phyloP scores from a whole-genome alignment of 2,888 invertebrate genomes.

The Prosopocoilus inquinatus region DNA sequence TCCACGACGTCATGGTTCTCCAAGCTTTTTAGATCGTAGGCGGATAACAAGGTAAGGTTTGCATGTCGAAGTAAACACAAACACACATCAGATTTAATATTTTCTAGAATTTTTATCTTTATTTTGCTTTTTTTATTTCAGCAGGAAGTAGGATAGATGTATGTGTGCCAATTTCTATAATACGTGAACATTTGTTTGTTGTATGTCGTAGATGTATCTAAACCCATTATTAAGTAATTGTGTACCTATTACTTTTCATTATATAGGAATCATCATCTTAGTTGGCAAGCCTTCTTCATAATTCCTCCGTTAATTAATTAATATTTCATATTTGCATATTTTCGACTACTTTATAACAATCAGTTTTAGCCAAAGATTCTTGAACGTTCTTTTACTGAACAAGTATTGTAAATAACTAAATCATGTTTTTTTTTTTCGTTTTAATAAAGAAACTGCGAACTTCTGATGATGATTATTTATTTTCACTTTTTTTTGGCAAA shows the following conservation, averaged over 20 bases:
- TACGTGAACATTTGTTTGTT: conserved; percentile 9
- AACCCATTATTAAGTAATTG: neutral
- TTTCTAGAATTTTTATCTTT: conserved; percentile 43
- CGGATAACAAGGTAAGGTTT: conserved; percentile 86
- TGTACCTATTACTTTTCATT: neutral
- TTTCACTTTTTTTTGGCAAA: neutral
- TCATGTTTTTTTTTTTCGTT: too few relatives aligned
- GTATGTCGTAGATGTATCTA: conserved; percentile 12
- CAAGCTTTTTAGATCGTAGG: conserved; percentile 88
- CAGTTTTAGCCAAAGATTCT: too few relatives aligned
- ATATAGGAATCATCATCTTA: neutral
- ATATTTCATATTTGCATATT: too few relatives aligned
- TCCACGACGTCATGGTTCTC: conserved; percentile 88
- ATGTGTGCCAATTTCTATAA: conserved; percentile 18
- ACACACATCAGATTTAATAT: neutral
- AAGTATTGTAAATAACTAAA: too few relatives aligned
- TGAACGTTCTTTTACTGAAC: too few relatives aligned
- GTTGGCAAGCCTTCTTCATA: neutral
- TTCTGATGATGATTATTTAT: conserved; percentile 2
- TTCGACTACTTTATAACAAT: too few relatives aligned
- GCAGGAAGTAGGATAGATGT: conserved; percentile 44
- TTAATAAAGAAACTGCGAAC: neutral
- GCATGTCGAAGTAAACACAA: conserved; percentile 15
- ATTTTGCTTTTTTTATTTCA: conserved; percentile 51
- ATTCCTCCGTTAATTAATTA: too few relatives aligned